These are phyloP conservation scores for Xestia xanthographa DNA, from an alignment of 2,888 invertebrate genomes.

Conservation along the genomic window DNA sequence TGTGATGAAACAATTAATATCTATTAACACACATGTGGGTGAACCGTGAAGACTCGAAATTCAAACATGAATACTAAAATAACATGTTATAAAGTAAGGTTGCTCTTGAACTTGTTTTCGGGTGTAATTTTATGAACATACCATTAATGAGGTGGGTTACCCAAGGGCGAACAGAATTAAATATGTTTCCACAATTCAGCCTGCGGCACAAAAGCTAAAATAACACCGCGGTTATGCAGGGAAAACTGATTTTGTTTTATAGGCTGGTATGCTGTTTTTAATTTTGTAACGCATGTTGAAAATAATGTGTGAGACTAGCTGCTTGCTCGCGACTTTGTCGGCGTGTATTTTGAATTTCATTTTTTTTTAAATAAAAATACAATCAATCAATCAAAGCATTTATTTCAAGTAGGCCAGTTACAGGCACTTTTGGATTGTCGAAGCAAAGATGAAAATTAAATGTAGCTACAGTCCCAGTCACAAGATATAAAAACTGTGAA, in stretches of 20 bases:
- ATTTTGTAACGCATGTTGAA: constrained; percentile 1
- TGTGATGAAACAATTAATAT: constrained; percentile 2
- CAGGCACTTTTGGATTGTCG: too few relatives aligned
- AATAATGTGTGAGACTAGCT: neutral
- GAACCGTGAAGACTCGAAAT: constrained; percentile 7
- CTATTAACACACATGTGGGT: neutral
- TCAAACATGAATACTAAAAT: constrained; percentile 8
- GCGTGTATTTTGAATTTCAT: neutral
- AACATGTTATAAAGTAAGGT: constrained; percentile 5
- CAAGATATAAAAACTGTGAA: too few relatives aligned
- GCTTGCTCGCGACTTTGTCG: neutral
- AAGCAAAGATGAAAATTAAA: too few relatives aligned
- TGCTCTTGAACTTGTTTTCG: constrained; percentile 41
- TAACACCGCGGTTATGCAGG: constrained; percentile 16
- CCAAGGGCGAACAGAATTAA: constrained; percentile 42
- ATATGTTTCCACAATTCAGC: constrained; percentile 49
- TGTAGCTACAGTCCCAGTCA: too few relatives aligned
- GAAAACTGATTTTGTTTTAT: constrained; percentile 22
- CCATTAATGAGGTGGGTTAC: constrained; percentile 44
- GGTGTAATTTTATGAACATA: constrained; percentile 47
- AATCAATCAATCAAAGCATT: too few relatives aligned
- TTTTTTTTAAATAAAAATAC: too few relatives aligned
- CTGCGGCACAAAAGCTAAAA: constrained; percentile 37
- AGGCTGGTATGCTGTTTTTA: constrained; percentile 7
- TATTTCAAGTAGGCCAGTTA: too few relatives aligned